Conservation (phyloP, 2,113 vertebrate genomes). For the Marmota flaviventris region DNA sequence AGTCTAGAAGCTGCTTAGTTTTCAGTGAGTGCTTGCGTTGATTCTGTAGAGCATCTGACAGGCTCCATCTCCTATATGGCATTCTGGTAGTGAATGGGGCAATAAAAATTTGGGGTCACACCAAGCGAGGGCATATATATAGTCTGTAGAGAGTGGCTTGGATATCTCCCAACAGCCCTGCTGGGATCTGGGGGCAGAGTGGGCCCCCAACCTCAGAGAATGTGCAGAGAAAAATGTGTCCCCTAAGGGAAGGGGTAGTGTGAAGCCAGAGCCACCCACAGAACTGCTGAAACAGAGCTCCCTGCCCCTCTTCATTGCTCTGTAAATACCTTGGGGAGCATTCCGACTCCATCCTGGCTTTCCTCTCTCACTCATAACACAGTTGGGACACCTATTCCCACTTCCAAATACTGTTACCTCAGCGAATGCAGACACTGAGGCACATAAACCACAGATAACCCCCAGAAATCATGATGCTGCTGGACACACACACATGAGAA, state of each 20-base stretch:
- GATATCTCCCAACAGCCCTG: background rate
- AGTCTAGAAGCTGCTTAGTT: background rate
- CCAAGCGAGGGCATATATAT: too few relatives aligned
- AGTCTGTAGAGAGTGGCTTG: background rate
- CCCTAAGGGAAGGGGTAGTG: background rate
- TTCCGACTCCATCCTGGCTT: background rate
- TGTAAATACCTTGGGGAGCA: background rate
- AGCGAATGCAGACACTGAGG: background rate
- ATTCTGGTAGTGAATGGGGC: background rate
- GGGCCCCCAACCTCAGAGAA: too few relatives aligned
- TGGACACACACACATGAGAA: background rate
- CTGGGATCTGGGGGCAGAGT: background rate
- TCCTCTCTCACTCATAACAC: background rate
- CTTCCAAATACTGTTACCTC: background rate
- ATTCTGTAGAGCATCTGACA: background rate
- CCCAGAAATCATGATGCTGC: rapidly evolving
- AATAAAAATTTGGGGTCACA: background rate
- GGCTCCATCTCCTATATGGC: too few relatives aligned
- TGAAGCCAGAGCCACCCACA: background rate
- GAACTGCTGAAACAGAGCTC: background rate
- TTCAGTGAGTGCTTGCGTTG: too few relatives aligned
- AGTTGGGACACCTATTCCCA: background rate
- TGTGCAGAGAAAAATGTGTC: background rate
- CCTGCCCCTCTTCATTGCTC: background rate
- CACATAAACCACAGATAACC: background rate